These are phyloP conservation scores for Caradrina clavipalpis DNA, from an alignment of 2,888 invertebrate genomes.

Conservation along the genomic window DNA sequence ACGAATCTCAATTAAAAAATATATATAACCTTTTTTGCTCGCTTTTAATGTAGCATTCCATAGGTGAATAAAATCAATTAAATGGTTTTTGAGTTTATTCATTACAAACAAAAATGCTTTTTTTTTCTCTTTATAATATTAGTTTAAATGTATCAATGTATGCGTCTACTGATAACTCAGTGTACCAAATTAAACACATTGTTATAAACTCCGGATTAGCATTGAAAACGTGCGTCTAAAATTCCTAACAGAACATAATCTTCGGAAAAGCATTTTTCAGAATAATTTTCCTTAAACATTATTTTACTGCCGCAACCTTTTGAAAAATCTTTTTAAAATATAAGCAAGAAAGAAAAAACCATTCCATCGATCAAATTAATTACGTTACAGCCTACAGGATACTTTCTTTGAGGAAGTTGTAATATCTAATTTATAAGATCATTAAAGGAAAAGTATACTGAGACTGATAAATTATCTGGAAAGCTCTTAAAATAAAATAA, in stretches of 20 bases:
- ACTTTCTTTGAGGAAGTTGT: conserved; percentile 59
- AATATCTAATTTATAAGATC: conserved; percentile 58
- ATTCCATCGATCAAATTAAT: conserved; percentile 66
- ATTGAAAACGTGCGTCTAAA: neutral
- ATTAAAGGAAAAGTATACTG: conserved; percentile 40
- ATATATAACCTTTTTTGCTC: too few relatives aligned
- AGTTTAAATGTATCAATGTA: too few relatives aligned
- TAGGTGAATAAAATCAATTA: too few relatives aligned
- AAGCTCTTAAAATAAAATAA: conserved; percentile 14
- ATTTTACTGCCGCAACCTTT: conserved; percentile 27
- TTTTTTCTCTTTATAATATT: too few relatives aligned
- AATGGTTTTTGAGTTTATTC: too few relatives aligned
- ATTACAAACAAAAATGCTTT: too few relatives aligned
- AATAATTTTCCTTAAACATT: conserved; percentile 22
- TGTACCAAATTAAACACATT: neutral
- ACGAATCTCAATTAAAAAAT: too few relatives aligned
- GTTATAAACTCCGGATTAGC: conserved; percentile 1
- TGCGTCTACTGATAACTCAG: neutral
- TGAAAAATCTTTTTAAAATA: conserved; percentile 39
- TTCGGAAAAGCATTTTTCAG: neutral
- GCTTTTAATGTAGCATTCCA: too few relatives aligned
- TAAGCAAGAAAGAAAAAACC: conserved; percentile 39
- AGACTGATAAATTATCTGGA: conserved; percentile 33
- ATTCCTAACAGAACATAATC: conserved; percentile 13
- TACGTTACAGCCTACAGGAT: conserved; percentile 53